A percentile compares a stretch with the other conserved stretches of the same genome.
Conservation (phyloP, 1,140 invertebrate species). For the Propsilocerus akamusi region DNA sequence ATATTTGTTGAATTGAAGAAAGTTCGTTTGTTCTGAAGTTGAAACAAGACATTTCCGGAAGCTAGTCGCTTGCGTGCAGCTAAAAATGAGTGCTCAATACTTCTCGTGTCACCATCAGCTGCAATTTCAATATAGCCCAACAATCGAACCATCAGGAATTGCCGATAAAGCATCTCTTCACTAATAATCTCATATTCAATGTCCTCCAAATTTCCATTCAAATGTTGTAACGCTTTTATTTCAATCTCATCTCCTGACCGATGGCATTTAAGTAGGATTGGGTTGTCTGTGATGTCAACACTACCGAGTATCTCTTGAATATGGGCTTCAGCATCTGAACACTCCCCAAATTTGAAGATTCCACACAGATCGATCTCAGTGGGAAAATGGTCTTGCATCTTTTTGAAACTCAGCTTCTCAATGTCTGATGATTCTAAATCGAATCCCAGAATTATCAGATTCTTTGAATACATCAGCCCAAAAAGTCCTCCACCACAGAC, state of each 20-base stretch:
- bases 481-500: slow-evolving; percentile 45
- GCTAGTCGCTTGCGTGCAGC: slow-evolving; percentile 32
- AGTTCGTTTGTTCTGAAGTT: slow-evolving; percentile 15
- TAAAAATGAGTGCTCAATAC: slow-evolving; percentile 32
- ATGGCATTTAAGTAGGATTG: slow-evolving; percentile 40
- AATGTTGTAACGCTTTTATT: slow-evolving; percentile 41
- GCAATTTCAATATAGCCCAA: slow-evolving; percentile 32
- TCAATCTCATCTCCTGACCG: slow-evolving; percentile 28
- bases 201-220: slow-evolving; percentile 48
- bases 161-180: slow-evolving; percentile 36
- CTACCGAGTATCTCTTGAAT: slow-evolving; percentile 43
- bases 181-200: slow-evolving; percentile 38
- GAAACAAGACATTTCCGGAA: slow-evolving; percentile 18
- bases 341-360: slow-evolving; percentile 39
- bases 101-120: slow-evolving; percentile 30
- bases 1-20: slow-evolving; percentile 10
- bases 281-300: slow-evolving; percentile 58
- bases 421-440: slow-evolving; percentile 35
- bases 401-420: slow-evolving; percentile 28
- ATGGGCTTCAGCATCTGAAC: slow-evolving; percentile 28
- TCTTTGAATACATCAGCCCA: slow-evolving; percentile 46
- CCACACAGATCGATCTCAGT: slow-evolving; percentile 56
- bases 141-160: slow-evolving; percentile 44
- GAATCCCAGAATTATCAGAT: slow-evolving; percentile 43
- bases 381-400: slow-evolving; percentile 43